Conservation (phyloP, 2,113 vertebrate genomes). For the Podarcis muralis region DNA sequence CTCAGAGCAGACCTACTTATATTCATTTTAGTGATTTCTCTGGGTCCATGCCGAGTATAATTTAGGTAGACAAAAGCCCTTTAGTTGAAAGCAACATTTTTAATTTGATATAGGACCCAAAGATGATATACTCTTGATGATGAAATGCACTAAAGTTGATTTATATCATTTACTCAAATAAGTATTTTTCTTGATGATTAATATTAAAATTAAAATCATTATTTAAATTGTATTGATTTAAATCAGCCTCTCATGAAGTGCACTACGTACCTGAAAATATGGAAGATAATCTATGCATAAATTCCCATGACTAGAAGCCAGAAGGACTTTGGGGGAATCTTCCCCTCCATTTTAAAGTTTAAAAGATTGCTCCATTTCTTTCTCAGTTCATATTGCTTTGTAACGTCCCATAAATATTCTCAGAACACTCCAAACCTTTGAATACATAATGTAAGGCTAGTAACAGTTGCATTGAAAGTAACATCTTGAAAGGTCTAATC, state of each 20-base stretch:
- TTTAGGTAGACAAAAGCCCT: too few relatives aligned
- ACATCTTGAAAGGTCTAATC: background rate
- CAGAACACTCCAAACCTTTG: background rate
- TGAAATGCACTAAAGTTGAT: background rate
- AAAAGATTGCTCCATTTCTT: background rate
- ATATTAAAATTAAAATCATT: background rate
- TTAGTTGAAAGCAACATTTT: background rate
- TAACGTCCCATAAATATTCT: background rate
- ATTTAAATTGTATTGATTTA: background rate
- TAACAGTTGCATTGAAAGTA: background rate
- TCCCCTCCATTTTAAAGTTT: background rate
- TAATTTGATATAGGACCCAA: background rate
- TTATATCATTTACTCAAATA: background rate
- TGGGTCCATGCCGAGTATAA: too few relatives aligned
- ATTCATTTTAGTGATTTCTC: too few relatives aligned
- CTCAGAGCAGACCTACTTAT: too few relatives aligned
- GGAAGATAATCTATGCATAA: background rate
- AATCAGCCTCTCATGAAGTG: background rate
- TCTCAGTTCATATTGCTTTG: background rate
- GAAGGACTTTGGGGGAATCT: background rate
- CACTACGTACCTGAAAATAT: background rate
- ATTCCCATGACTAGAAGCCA: background rate
- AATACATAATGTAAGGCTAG: background rate
- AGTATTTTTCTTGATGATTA: background rate
- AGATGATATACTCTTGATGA: background rate